A percentile compares a stretch with the other conserved stretches of the same genome.
phyloP scores from a whole-genome alignment of 2,888 invertebrate genomes.

The Ophion costatus region DNA sequence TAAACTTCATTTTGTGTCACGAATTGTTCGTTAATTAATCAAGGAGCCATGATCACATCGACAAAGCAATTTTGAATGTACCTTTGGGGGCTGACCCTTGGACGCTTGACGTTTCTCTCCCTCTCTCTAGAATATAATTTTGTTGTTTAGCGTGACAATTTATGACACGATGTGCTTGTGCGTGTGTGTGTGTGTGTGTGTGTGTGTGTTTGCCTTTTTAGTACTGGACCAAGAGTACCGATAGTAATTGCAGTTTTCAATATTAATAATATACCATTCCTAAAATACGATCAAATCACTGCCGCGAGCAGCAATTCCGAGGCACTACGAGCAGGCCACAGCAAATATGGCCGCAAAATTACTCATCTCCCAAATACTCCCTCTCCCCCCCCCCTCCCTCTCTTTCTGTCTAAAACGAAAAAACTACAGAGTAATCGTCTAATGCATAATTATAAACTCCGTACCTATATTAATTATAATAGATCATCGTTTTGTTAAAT shows the following conservation, averaged over 20 bases:
- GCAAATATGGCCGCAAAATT: constrained; percentile 83
- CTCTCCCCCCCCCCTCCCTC: constrained; percentile 8
- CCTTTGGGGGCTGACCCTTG: constrained; percentile 66
- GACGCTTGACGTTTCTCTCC: constrained; percentile 63
- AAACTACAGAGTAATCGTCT: constrained; percentile 73
- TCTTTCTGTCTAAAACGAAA: constrained; percentile 68
- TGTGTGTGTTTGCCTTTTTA: constrained; percentile 57
- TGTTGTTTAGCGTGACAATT: constrained; percentile 72
- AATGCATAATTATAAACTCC: constrained; percentile 77
- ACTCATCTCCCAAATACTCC: constrained; percentile 77
- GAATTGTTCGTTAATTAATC: constrained; percentile 38
- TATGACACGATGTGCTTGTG: constrained; percentile 68
- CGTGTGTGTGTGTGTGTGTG: constrained; percentile 15
- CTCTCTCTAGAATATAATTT: constrained; percentile 78
- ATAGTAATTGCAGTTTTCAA: constrained; percentile 81
- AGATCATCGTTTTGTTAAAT: constrained; percentile 65
- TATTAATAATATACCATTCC: constrained; percentile 80
- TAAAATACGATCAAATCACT: constrained; percentile 83
- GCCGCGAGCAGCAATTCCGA: constrained; percentile 83
- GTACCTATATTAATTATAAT: constrained; percentile 80
- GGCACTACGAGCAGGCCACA: constrained; percentile 84
- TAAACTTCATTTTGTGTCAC: background rate
- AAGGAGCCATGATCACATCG: constrained; percentile 77
- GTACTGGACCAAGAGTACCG: constrained; percentile 79
- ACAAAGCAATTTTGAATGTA: constrained; percentile 74